Percentiles rank a stretch among this genome's conserved stretches.
Evolutionary conservation across 1,140 invertebrate genomes (phyloP).

Genomic region (Drosophila punjabiensis): DNA sequence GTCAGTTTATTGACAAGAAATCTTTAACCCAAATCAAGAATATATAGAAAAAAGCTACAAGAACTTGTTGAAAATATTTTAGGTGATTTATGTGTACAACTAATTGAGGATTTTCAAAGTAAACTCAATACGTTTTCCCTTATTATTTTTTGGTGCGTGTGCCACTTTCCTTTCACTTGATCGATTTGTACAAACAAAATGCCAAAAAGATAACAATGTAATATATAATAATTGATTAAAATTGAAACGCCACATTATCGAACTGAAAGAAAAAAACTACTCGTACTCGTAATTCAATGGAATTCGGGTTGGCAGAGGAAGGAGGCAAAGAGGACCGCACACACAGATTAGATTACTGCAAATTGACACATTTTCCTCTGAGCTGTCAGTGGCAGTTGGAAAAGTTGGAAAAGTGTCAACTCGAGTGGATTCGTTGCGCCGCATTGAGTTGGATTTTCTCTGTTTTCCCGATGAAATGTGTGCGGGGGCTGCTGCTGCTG

Average conservation of each 20-base stretch:
- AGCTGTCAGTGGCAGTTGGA: constrained; percentile 47
- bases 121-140: constrained; percentile 11
- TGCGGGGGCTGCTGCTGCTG: constrained; percentile 20
- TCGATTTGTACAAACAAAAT: constrained; percentile 78
- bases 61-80: constrained; percentile 41
- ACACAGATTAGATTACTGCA: constrained; percentile 80
- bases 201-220: constrained; percentile 62
- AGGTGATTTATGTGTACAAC: constrained; percentile 67
- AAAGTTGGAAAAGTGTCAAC: constrained; percentile 43
- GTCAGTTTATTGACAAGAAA: constrained; percentile 45
- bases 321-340: constrained; percentile 54
- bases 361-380: constrained; percentile 76
- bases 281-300: constrained; percentile 62
- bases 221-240: constrained; percentile 78
- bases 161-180: constrained; percentile 68
- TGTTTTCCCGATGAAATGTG: constrained; percentile 12
- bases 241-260: constrained; percentile 49
- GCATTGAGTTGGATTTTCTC: constrained; percentile 46
- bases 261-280: constrained; percentile 38
- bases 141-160: constrained; percentile 31
- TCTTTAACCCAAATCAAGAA: constrained; percentile 68
- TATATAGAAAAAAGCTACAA: constrained; percentile 23
- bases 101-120: constrained; percentile 68
- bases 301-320: constrained; percentile 44
- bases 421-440: constrained; percentile 65